Conservation (phyloP, 2,888 invertebrate genomes). For the Carcina quercana region DNA sequence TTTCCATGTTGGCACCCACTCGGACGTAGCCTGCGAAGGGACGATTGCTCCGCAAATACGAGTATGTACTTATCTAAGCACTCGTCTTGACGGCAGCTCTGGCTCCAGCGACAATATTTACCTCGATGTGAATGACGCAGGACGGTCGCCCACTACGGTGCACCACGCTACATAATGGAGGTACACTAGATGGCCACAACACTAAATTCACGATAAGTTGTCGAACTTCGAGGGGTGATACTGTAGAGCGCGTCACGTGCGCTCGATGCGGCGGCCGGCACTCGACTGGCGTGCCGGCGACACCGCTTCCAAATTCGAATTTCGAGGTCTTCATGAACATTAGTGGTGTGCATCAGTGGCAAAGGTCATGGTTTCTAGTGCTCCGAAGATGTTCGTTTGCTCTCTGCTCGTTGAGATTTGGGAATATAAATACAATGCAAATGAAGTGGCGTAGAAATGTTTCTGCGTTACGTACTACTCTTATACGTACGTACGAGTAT, state of each 20-base stretch:
- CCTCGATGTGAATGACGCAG: conserved; percentile 45
- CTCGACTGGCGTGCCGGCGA: conserved; percentile 47
- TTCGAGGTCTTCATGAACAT: conserved; percentile 53
- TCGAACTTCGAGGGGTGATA: conserved; percentile 5
- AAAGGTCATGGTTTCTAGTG: conserved; percentile 50
- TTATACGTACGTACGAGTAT: too few relatives aligned
- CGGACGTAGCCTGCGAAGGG: background rate
- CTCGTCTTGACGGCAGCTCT: conserved; percentile 1
- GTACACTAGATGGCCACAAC: conserved; percentile 7
- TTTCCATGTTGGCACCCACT: too few relatives aligned
- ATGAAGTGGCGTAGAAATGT: too few relatives aligned
- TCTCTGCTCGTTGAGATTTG: conserved; percentile 12
- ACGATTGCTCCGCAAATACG: conserved; percentile 12
- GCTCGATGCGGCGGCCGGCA: conserved; percentile 43
- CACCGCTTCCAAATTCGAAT: conserved; percentile 43
- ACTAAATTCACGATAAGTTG: conserved; percentile 11
- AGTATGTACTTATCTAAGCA: conserved; percentile 27
- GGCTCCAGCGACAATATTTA: conserved; percentile 49
- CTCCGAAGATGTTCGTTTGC: conserved; percentile 34
- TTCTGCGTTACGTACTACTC: too few relatives aligned
- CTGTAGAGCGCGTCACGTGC: conserved; percentile 33
- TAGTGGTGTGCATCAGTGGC: conserved; percentile 44
- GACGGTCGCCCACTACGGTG: conserved; percentile 30
- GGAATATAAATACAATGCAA: too few relatives aligned
- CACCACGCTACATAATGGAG: conserved; percentile 35